These are phyloP conservation scores for Clarias batrachus DNA, from an alignment of 2,113 vertebrate species.

Conservation along the genomic window DNA sequence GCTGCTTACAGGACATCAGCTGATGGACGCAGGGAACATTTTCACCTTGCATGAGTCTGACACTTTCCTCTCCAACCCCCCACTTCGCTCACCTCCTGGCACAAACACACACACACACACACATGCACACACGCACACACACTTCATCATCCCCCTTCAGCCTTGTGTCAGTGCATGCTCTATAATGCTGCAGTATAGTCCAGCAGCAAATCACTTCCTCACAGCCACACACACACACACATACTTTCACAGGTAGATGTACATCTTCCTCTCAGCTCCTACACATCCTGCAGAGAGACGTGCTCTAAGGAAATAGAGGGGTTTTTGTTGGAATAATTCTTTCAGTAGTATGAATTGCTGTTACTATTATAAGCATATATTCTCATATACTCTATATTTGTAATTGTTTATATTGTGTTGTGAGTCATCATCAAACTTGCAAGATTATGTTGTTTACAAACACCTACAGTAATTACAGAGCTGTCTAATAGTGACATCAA, in stretches of 20 bases:
- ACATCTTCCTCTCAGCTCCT: constrained; percentile 20
- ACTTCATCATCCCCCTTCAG: constrained; percentile 21
- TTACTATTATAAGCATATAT: too few species aligned
- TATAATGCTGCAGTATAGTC: constrained; percentile 21
- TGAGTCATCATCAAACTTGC: background rate
- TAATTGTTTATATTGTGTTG: background rate
- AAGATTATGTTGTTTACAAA: background rate
- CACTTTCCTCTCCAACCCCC: constrained; percentile 2
- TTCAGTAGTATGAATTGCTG: background rate
- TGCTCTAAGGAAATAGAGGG: background rate
- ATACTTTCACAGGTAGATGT: constrained; percentile 41
- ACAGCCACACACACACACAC: constrained; percentile 39
- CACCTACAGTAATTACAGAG: background rate
- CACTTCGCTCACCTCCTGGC: background rate
- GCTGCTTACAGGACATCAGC: constrained; percentile 32
- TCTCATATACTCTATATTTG: background rate
- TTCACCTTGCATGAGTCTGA: constrained; percentile 37
- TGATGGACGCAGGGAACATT: constrained; percentile 29
- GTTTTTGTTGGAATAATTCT: background rate
- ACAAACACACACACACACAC: background rate
- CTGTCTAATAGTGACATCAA: background rate
- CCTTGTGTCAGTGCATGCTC: constrained; percentile 17
- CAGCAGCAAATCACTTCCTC: constrained; percentile 27
- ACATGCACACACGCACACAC: background rate
- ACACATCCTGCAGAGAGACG: background rate